phyloP scores from a whole-genome alignment of 1,140 invertebrate species.

The Bombus balteatus region DNA sequence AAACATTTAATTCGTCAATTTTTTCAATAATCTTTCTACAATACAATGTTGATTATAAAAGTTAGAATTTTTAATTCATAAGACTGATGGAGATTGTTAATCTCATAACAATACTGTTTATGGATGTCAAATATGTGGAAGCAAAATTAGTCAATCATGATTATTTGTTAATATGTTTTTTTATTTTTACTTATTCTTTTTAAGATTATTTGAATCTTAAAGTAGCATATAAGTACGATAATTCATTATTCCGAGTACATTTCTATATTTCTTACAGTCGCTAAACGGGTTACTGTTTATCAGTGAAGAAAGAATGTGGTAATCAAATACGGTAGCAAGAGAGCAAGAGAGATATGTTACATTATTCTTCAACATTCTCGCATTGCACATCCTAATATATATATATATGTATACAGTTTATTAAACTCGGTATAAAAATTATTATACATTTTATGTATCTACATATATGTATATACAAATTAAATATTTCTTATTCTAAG shows the following conservation, averaged over 20 bases:
- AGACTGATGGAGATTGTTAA: neutral
- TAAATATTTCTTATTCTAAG: no score
- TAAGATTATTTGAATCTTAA: neutral
- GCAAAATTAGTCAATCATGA: neutral
- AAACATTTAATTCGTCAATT: neutral
- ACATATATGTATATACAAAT: no score
- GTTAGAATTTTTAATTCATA: no score
- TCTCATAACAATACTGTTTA: neutral
- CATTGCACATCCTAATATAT: neutral
- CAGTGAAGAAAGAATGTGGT: neutral
- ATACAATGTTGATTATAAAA: no score
- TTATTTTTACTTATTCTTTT: neutral
- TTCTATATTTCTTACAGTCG: neutral
- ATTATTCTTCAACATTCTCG: neutral
- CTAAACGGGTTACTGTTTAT: neutral
- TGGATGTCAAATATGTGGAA: neutral
- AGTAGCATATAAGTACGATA: neutral
- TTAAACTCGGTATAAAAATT: neutral
- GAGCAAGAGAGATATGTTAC: neutral
- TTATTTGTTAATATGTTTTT: neutral
- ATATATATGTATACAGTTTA: neutral
- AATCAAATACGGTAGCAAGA: neutral
- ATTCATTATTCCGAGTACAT: neutral
- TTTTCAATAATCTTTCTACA: neutral
- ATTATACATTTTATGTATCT: neutral